Percentiles rank a stretch among this genome's conserved stretches.
These are phyloP conservation scores for Idaea straminata DNA, from an alignment of 2,888 invertebrate genomes.

Conservation along the genomic window DNA sequence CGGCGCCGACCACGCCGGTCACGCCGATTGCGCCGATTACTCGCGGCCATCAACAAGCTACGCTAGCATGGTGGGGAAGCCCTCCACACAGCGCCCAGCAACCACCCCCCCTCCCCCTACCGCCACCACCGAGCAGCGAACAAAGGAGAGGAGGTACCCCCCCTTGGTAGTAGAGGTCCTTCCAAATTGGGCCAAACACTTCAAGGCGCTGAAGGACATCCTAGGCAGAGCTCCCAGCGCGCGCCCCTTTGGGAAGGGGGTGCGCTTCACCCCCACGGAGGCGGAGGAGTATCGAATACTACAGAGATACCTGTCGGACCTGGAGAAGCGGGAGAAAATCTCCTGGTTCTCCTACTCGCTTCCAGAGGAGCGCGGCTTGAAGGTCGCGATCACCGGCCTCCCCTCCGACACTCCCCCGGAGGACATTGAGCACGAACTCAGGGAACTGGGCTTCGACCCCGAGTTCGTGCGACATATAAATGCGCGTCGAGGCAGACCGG, in stretches of 20 bases:
- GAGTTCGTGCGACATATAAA: slow-evolving; percentile 4
- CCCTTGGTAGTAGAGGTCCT: background rate
- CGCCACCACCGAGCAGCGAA: no score
- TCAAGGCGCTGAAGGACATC: background rate
- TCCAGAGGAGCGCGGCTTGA: background rate
- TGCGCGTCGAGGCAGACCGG: slow-evolving; percentile 11
- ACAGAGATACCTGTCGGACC: slow-evolving; percentile 6
- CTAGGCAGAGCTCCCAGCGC: slow-evolving; percentile 8
- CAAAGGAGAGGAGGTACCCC: no score
- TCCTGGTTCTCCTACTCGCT: slow-evolving; percentile 1
- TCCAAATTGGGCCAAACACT: slow-evolving; percentile 6
- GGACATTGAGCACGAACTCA: background rate
- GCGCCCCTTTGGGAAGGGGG: slow-evolving; percentile 8
- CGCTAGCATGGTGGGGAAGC: no score
- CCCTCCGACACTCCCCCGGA: background rate
- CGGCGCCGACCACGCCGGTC: no score
- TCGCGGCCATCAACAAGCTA: no score
- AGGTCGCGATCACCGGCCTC: slow-evolving; percentile 3
- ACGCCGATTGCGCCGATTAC: no score
- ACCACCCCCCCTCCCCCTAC: no score
- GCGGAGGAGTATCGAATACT: background rate
- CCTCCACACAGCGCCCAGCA: no score
- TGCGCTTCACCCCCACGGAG: background rate
- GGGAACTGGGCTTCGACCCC: slow-evolving; percentile 1
- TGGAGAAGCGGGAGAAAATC: background rate